Evolutionary conservation across 2,888 invertebrate species (phyloP), one percentile per base, ranked within the genome.

Genomic region (Smittia aterrima): DNA sequence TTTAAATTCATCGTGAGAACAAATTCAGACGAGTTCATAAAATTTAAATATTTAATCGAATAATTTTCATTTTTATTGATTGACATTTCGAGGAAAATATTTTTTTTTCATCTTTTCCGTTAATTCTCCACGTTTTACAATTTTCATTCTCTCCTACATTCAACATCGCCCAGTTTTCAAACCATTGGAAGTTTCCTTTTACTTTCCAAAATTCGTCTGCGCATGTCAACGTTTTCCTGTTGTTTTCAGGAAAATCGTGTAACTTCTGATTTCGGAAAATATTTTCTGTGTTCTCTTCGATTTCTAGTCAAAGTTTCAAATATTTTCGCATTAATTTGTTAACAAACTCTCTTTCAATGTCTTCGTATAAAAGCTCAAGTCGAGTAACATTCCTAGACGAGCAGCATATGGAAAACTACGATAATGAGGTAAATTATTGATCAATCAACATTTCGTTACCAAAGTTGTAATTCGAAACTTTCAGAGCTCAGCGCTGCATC

Each of bases 401-500:
- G 76, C n/a, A n/a, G n/a, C 84, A 84, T 80, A 83, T 84, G 79
- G 84, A 84, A 76, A 83, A 82, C 76, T 83, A 82, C 76, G 80
- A 81, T 75, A 79, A 83, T 4, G 84, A 84, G 79, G 84, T 84
- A 75, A 77, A 77, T 72, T 40, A 38, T 24, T 22, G 22, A 64
- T 41, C 62, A 75, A n/a, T 58, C 24, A 22, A 20, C 53, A 47
- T 72, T 38, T 68, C 41, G 32, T 20, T 38, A 47, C 13, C 41
- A 18, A 41, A 13, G 11, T 11, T 22, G 24, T 74, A 6, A 6
- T 47, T 47, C 13, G 2, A 47, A n/a, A n/a, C 16, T 68, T 16
- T 81, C 79, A 89, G 89, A 87, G 87, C 77, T 86, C 87, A 9
- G 88, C 88, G 1, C 80, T 90, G 18, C 87, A 87, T 79, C 87